Percentiles rank a stretch among this genome's conserved stretches.
Evolutionary conservation across 53 echinoderm and acorn worm genomes (phyloP).

Genomic region (Luidia sarsii): DNA sequence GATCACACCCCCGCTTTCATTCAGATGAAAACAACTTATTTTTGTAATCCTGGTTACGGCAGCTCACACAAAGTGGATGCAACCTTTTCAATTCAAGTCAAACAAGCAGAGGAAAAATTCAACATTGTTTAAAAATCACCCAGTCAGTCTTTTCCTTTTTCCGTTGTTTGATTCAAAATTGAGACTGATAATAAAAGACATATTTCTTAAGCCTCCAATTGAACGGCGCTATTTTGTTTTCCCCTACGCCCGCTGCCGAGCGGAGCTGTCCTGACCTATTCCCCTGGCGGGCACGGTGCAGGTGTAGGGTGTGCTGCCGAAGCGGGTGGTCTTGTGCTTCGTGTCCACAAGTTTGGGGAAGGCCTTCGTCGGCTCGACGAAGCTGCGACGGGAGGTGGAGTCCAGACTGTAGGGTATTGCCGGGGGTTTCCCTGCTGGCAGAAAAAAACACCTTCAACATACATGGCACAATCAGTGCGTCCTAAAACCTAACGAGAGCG

Average conservation of each 20-base stretch:
- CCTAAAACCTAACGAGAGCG: no score
- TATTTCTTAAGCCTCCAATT: no score
- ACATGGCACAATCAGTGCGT: no score
- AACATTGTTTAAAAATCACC: background rate
- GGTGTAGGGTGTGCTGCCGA: conserved; percentile 69
- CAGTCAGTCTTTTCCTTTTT: background rate
- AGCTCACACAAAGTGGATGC: background rate
- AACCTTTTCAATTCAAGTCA: no score
- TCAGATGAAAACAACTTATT: no score
- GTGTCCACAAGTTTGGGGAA: conserved; percentile 68
- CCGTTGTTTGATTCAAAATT: background rate
- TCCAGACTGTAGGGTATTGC: conserved; percentile 63
- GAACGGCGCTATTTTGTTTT: background rate
- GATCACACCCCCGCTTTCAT: no score
- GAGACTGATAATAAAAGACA: background rate
- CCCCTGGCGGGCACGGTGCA: conserved; percentile 60
- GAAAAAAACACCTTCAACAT: no score
- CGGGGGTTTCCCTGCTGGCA: conserved; percentile 70
- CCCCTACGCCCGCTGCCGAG: no score
- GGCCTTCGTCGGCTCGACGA: conserved; percentile 58
- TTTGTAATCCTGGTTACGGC: background rate
- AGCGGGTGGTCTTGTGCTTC: conserved; percentile 65
- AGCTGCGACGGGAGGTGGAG: conserved; percentile 74
- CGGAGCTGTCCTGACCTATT: conserved; percentile 48
- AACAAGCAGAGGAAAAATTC: no score